Conservation (phyloP, 1,140 invertebrate genomes). For the Ridgeia piscesae region DNA sequence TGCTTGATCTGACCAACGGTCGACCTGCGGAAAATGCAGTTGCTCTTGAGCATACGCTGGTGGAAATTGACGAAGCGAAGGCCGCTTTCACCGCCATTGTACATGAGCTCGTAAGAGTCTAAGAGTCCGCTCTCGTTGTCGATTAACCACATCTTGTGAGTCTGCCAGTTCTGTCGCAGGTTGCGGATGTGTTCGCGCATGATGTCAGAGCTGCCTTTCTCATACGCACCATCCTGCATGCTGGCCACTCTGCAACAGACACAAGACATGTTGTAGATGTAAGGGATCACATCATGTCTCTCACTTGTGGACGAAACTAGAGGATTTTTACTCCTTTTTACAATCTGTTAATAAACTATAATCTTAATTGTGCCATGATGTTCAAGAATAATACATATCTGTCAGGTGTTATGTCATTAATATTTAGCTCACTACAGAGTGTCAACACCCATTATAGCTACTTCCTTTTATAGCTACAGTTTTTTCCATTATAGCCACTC, state of each 20-base stretch:
- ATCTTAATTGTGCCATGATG: too few species aligned
- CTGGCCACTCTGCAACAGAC: slow-evolving; percentile 51
- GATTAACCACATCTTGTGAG: slow-evolving; percentile 55
- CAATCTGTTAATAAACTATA: too few species aligned
- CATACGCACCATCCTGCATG: slow-evolving; percentile 58
- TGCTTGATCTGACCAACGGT: slow-evolving; percentile 43
- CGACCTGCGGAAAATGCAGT: slow-evolving; percentile 54
- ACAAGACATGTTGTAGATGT: neutral
- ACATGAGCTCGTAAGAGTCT: slow-evolving; percentile 56
- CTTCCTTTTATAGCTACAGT: too few species aligned
- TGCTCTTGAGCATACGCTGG: slow-evolving; percentile 48
- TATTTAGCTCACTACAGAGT: too few species aligned
- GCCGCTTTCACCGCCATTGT: slow-evolving; percentile 33
- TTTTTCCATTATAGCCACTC: too few species aligned
- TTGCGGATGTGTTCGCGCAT: slow-evolving; percentile 57
- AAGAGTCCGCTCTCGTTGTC: slow-evolving; percentile 60
- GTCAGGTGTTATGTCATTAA: too few species aligned
- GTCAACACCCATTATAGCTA: too few species aligned
- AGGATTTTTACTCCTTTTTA: too few species aligned
- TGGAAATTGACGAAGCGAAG: slow-evolving; percentile 53
- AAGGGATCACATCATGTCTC: neutral
- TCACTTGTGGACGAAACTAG: too few species aligned
- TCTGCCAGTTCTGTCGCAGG: slow-evolving; percentile 46
- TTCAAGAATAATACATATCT: too few species aligned
- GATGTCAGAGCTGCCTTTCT: slow-evolving; percentile 49